These are phyloP conservation scores for Drosophila neotestacea DNA, from an alignment of 2,888 invertebrate species.

Conservation along the genomic window DNA sequence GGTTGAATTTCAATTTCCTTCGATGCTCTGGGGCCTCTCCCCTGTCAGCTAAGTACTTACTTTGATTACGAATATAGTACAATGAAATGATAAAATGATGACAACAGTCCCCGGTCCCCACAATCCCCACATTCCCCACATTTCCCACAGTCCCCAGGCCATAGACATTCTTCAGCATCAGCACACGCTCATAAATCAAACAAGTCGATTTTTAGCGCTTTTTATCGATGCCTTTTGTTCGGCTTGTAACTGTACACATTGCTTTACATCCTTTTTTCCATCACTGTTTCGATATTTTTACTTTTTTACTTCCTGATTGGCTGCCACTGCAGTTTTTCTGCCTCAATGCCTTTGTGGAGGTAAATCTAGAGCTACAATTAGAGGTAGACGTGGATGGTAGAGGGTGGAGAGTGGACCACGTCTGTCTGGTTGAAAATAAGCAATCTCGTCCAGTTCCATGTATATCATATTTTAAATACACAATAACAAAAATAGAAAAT, in stretches of 20 bases:
- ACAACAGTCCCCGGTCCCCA: neutral
- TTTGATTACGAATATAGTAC: slow-evolving; percentile 69
- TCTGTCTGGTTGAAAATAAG: slow-evolving; percentile 48
- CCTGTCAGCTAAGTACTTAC: slow-evolving; percentile 61
- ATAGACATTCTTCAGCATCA: neutral
- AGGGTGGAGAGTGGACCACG: neutral
- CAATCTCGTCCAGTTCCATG: slow-evolving; percentile 62
- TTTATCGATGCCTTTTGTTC: slow-evolving; percentile 39
- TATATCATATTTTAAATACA: neutral
- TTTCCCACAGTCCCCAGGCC: neutral
- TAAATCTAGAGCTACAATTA: slow-evolving; percentile 13
- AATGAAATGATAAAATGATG: slow-evolving; percentile 35
- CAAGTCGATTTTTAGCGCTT: slow-evolving; percentile 46
- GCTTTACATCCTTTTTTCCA: slow-evolving; percentile 1
- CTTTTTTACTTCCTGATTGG: slow-evolving; percentile 48
- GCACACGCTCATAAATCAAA: slow-evolving; percentile 54
- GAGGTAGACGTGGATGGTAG: neutral
- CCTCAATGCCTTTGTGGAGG: slow-evolving; percentile 62
- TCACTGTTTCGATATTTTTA: neutral
- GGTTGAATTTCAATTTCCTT: slow-evolving; percentile 83
- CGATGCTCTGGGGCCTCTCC: slow-evolving; percentile 4
- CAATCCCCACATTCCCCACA: no score
- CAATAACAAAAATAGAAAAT: neutral
- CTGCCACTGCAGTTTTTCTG: slow-evolving; percentile 81
- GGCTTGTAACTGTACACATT: slow-evolving; percentile 20